A percentile compares a stretch with the other conserved stretches of the same genome.
Conservation (phyloP, 2,888 invertebrate species). For the Oscheius sp. region DNA sequence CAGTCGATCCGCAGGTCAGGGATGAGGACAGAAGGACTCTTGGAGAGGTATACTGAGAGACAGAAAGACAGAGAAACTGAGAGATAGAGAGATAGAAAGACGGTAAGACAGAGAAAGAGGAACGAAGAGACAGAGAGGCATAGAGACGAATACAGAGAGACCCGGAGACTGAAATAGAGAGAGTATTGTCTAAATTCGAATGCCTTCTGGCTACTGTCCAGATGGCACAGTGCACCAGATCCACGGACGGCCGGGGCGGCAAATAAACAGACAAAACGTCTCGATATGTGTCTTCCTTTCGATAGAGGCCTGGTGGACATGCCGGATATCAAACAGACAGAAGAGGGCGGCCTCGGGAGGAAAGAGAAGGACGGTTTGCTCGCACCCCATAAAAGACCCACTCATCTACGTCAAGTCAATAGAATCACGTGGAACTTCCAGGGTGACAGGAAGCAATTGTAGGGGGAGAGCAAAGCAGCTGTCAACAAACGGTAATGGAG, state of each 20-base stretch:
- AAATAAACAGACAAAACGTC: conserved; percentile 33
- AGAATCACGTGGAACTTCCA: not conserved
- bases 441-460: conserved; percentile 2
- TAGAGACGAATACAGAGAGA: not conserved
- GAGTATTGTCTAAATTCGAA: not conserved
- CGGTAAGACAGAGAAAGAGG: not conserved
- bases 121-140: not conserved
- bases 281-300: too few relatives aligned
- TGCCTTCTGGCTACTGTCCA: not conserved
- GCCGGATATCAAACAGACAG: conserved; percentile 34
- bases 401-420: conserved; percentile 12
- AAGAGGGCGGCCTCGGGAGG: not conserved
- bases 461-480: not conserved
- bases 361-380: conserved; percentile 8
- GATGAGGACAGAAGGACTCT: not conserved
- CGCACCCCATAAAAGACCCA: conserved; percentile 26
- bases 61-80: not conserved
- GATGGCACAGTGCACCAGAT: conserved; percentile 4
- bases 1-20: conserved; percentile 14
- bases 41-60: not conserved
- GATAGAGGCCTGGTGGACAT: conserved; percentile 18
- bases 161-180: not conserved
- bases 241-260: not conserved
- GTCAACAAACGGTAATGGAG: too few relatives aligned
- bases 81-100: not conserved